Evolutionary conservation across 2,113 vertebrate genomes (phyloP).

Genomic region (Lota lota): DNA sequence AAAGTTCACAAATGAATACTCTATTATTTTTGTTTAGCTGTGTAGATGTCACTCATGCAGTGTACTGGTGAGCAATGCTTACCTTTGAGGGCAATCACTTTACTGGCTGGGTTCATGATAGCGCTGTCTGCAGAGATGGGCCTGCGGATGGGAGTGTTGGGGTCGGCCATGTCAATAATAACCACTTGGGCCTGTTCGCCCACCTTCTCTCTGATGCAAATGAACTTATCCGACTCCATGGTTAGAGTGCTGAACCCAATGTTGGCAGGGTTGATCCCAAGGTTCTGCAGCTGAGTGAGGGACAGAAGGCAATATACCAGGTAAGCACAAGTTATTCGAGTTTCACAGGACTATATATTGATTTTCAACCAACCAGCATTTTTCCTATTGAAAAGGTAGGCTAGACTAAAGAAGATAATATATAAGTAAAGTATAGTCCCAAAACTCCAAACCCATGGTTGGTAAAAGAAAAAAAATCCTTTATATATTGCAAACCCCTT

Average conservation of each 20-base stretch:
- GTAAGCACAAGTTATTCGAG: background rate
- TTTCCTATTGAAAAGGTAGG: no score
- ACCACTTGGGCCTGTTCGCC: constrained; percentile 98
- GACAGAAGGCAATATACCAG: constrained; percentile 1
- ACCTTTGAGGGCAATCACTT: constrained; percentile 99
- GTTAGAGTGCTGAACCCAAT: constrained; percentile 98
- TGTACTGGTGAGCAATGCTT: constrained; percentile 39
- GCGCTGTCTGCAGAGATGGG: constrained; percentile 98
- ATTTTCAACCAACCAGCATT: background rate
- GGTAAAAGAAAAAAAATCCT: no score
- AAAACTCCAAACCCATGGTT: no score
- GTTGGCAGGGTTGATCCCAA: constrained; percentile 98
- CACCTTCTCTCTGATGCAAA: constrained; percentile 97
- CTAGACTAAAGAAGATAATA: no score
- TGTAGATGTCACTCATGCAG: constrained; percentile 1
- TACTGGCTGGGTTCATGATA: constrained; percentile 99
- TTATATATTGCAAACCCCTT: no score
- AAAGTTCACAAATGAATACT: constrained; percentile 8
- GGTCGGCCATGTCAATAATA: constrained; percentile 98
- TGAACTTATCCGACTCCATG: constrained; percentile 99
- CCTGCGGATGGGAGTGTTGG: constrained; percentile 94
- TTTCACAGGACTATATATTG: background rate
- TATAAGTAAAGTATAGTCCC: no score
- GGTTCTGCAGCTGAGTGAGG: constrained; percentile 89
- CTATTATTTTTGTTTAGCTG: constrained; percentile 14